Base-by-base conservation (phyloP, 2,797 vertebrate species). In the Monodelphis domestica region DNA sequence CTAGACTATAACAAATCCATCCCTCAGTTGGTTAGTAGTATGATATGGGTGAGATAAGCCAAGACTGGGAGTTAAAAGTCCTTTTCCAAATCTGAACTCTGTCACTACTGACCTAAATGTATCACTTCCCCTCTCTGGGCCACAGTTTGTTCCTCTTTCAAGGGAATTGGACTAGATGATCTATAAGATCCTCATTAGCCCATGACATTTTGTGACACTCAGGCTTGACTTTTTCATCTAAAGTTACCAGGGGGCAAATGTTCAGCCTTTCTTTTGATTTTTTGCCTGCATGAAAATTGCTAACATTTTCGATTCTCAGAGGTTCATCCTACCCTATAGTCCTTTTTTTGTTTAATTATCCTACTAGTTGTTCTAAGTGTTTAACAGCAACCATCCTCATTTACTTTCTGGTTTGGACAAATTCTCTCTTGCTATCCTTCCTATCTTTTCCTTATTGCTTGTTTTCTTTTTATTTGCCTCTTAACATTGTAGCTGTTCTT, bases 131-230 rank as follows among this genome's bases (percentile, higher is more conserved):
- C 14, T 94, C 26, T 90, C 28, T 93, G 29, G 88, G 51, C 87
- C 33, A 90, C 63, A 78, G 28, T 92, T 95, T 94, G 10, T 12
- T 93, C 14, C 45, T 78, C 57, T 97, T 0, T 94, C 78, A 91
- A 96, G 92, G 88, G 6, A 78, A 26, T 78, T 93, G 87, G 38
- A 91, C 33, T 93, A 78, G 63, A 45, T 78, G n/a, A 78, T 45
- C 6, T 45, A 51, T 87, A 28, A 57, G 33, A 1, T 87, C 12
- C 14, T 57, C 89, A 88, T 51, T 70, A 84, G 33, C 28, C 28
- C 53, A 14, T 97, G 78, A 94, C 14, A 52, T 94, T 95, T 95
- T 95, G 9, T 96, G 50, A 91, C 91, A n/a, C n/a, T 94, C 95
- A 94, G 89, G 12, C 94, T 91, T 78, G 38, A 55, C 30, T 54